These are phyloP conservation scores for Caenorhabditis tropicalis DNA, from an alignment of 1,140 invertebrate species.

Conservation along the genomic window DNA sequence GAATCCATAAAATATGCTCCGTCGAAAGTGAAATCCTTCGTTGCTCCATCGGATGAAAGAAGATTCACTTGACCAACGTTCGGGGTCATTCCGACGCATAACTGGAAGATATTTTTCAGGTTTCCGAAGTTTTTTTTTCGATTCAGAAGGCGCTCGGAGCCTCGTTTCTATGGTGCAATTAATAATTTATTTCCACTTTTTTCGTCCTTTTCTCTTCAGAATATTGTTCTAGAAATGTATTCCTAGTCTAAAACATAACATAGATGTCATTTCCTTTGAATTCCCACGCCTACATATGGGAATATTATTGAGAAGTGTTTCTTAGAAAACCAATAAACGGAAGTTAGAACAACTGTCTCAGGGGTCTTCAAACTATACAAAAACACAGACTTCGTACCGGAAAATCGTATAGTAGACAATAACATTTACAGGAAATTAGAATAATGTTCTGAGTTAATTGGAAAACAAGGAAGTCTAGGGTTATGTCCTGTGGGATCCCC, in stretches of 20 bases:
- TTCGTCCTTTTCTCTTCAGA: too few species aligned
- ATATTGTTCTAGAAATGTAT: too few species aligned
- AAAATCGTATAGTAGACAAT: background rate
- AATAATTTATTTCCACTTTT: background rate
- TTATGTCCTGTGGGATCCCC: too few species aligned
- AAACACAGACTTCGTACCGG: background rate
- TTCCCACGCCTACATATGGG: background rate
- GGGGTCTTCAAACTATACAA: too few species aligned
- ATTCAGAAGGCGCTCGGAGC: too few species aligned
- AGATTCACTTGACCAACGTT: constrained; percentile 76
- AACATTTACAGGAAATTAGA: too few species aligned
- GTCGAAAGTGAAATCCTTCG: constrained; percentile 82
- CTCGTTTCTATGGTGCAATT: constrained; percentile 14
- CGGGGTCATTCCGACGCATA: constrained; percentile 80
- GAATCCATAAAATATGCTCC: constrained; percentile 77
- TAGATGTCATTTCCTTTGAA: constrained; percentile 1
- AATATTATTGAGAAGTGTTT: too few species aligned
- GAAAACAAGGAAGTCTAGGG: too few species aligned
- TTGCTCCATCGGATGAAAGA: constrained; percentile 76
- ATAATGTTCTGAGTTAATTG: too few species aligned
- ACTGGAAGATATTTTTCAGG: constrained; percentile 74
- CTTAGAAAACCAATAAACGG: too few species aligned
- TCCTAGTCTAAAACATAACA: background rate
- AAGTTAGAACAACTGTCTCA: too few species aligned
- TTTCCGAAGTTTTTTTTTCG: too few species aligned